Evolutionary conservation across 2,888 invertebrate species (phyloP), one percentile per base, ranked within the genome.

Genomic region (Lithophane leautieri): DNA sequence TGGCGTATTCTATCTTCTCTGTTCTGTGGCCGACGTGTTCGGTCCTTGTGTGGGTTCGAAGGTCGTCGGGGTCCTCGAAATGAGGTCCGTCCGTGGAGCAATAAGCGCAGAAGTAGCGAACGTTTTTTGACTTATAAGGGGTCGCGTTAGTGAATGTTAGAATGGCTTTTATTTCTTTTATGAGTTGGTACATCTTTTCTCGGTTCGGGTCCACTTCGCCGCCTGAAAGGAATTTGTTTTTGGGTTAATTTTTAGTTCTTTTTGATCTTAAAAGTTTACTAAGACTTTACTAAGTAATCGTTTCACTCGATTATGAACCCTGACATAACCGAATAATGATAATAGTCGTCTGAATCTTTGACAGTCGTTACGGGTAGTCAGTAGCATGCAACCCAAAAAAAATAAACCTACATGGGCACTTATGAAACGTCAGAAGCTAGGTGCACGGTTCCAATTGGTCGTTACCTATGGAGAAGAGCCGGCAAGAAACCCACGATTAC

Each of bases 131-230:
- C 60, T 93, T 94, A 86, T 91, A 95, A 0, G 95, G 95, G 0
- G 93, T 91, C 0, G 91, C 94, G 70, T 94, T 95, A 0, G 95
- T 93, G 81, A 91, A 92, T 0, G 84, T 88, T 0, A 95, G 83
- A 0, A 95, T 86, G 0, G 78, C 87, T 77, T 91, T 91, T 0
- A 95, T 87, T 82, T 95, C 95, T 60, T 89, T 86, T 0, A 92
- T 61, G 11, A 93, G 85, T 25, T 88, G 80, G 52, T 76, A 86
- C 50, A 87, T 88, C 52, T 84, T 74, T 25, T 87, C 83, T 52
- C 86, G 44, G 72, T 83, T 58, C 12, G 56, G 7, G n/a, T 76
- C 63, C 25, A 40, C 40, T 42, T 73, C 63, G 6, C 63, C 81
- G 67, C 62, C 84, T 78, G 84, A 40, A 65, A 86, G 22, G 6